Evolutionary conservation across 2,888 invertebrate species (phyloP).

Genomic region (Apomyelois bistriatella): DNA sequence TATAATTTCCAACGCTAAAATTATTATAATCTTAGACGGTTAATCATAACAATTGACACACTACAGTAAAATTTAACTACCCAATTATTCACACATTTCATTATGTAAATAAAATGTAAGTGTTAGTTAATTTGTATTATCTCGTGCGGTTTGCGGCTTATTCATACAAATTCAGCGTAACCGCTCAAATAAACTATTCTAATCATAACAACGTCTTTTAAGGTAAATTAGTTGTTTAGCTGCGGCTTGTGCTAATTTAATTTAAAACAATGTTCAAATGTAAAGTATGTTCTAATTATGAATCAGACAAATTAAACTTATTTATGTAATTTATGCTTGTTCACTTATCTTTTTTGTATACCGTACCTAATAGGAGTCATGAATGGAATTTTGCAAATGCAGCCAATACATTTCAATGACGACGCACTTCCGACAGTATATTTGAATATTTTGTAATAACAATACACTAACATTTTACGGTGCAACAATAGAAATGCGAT

Average conservation of each 20-base stretch:
- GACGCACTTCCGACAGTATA: constrained; percentile 33
- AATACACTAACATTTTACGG: constrained; percentile 32
- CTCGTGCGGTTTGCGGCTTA: constrained; percentile 7
- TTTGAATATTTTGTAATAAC: constrained; percentile 27
- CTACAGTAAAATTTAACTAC: not conserved
- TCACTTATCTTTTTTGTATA: not conserved
- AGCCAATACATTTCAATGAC: constrained; percentile 40
- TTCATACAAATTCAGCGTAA: constrained; percentile 16
- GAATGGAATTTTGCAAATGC: constrained; percentile 26
- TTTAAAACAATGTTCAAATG: constrained; percentile 14
- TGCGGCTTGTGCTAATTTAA: constrained; percentile 6
- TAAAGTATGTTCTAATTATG: too few relatives aligned
- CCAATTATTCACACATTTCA: not conserved
- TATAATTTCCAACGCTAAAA: too few relatives aligned
- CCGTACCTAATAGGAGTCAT: not conserved
- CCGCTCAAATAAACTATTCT: constrained; percentile 11
- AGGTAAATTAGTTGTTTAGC: constrained; percentile 1
- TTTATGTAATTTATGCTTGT: too few relatives aligned
- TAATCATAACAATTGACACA: too few relatives aligned
- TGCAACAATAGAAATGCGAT: constrained; percentile 35
- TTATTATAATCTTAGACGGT: too few relatives aligned
- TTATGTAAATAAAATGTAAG: not conserved
- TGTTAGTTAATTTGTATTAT: not conserved
- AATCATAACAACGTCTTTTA: not conserved
- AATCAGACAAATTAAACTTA: too few relatives aligned